A percentile compares a stretch with the other conserved stretches of the same genome.
Conservation (phyloP, 2,797 vertebrate species). For the Brachyrhaphis roseni region DNA sequence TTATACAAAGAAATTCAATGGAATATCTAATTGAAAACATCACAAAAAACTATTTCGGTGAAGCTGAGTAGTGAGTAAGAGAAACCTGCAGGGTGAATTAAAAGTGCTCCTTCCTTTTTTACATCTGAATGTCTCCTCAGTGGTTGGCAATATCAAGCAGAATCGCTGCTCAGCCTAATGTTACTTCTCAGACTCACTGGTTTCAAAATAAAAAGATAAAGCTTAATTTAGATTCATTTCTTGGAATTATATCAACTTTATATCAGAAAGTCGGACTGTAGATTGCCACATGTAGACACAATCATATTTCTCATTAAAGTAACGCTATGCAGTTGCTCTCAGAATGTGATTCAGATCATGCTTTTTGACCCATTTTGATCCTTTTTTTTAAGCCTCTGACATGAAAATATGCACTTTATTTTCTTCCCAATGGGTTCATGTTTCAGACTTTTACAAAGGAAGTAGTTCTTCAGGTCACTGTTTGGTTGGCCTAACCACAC, state of each 20-base stretch:
- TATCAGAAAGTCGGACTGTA: background rate
- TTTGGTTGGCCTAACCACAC: too few species aligned
- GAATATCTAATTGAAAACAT: slow-evolving; percentile 71
- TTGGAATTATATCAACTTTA: slow-evolving; percentile 4
- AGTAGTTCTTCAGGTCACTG: background rate
- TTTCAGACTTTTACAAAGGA: background rate
- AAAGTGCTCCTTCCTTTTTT: slow-evolving; percentile 50
- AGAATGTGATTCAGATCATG: background rate
- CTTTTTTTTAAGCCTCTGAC: background rate
- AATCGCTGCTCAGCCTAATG: slow-evolving; percentile 35
- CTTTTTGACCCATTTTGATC: background rate
- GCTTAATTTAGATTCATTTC: slow-evolving; percentile 25
- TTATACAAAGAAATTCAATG: slow-evolving; percentile 60
- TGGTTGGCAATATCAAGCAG: slow-evolving; percentile 29
- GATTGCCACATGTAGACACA: background rate
- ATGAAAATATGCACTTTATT: background rate
- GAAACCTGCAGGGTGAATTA: slow-evolving; percentile 59
- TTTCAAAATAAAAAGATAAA: slow-evolving; percentile 29
- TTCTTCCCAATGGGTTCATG: background rate
- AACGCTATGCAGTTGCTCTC: background rate
- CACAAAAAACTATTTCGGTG: slow-evolving; percentile 36
- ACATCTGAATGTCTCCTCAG: slow-evolving; percentile 42
- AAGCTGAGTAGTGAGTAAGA: slow-evolving; percentile 41
- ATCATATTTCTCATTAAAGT: background rate
- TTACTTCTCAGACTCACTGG: slow-evolving; percentile 39